Percentiles rank a stretch among this genome's conserved stretches.
phyloP scores from a whole-genome alignment of 2,888 invertebrate genomes.

The Amitus sp. region DNA sequence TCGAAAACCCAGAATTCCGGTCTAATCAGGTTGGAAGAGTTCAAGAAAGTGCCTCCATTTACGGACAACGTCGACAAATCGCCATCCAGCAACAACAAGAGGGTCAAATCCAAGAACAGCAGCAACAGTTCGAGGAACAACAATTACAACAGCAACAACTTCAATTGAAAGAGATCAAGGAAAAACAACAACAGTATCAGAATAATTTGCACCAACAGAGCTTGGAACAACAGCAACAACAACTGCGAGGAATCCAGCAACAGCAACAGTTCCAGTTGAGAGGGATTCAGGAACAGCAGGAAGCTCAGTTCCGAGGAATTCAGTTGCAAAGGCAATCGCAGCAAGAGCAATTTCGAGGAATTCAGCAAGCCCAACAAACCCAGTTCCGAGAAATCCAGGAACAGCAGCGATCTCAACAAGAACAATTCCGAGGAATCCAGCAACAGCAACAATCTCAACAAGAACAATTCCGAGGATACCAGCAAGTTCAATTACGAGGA shows the following conservation, averaged over 20 bases:
- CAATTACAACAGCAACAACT: constrained; percentile 18
- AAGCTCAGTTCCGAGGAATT: background rate
- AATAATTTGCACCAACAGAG: constrained; percentile 25
- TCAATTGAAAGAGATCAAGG: constrained; percentile 35
- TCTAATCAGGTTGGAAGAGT: constrained; percentile 32
- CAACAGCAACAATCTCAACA: constrained; percentile 7
- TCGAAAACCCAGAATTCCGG: constrained; percentile 61
- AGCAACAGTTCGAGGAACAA: constrained; percentile 11
- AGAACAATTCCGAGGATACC: constrained; percentile 1
- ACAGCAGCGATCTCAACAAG: no score
- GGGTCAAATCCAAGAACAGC: constrained; percentile 18
- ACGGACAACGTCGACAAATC: constrained; percentile 14
- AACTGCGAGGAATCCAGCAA: constrained; percentile 5
- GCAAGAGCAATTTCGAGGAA: no score
- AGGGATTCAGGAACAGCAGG: no score
- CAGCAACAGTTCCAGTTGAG: no score
- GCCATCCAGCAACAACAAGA: constrained; percentile 28
- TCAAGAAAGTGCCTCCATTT: constrained; percentile 14
- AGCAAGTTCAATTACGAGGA: background rate
- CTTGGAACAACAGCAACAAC: constrained; percentile 10
- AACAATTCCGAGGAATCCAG: constrained; percentile 2
- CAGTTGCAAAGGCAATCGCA: constrained; percentile 8
- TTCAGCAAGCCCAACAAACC: background rate
- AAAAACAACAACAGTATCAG: constrained; percentile 40
- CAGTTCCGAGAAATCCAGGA: no score